Evolutionary conservation across 1,140 invertebrate species (phyloP), one percentile per base, ranked within the genome.

Genomic region (Zeugodacus cucurbitae): DNA sequence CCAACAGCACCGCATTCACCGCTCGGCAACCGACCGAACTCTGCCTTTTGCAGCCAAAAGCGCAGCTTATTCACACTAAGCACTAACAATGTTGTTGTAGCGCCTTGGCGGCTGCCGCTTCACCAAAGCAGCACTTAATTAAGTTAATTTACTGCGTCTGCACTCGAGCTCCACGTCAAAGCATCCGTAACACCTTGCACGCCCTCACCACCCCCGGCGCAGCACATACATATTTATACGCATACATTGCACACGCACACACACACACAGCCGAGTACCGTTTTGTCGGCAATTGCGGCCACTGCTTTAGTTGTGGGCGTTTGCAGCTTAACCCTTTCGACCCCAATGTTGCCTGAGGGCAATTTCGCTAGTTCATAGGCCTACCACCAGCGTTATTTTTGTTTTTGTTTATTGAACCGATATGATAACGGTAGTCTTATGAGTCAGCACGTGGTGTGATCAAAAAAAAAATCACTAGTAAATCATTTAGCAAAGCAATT

Each of bases 51-150:
- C 74, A 41, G 44, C n/a, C 74, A 14, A 82, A 82, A 82, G 74
- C 74, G 22, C 41, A 82, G 41, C 74, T 82, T 41, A 82, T 41
- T 48, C 41, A 82, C n/a, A 82, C 29, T 82, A 82, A 82, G 22
- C 34, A 48, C 41, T 29, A 29, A 20, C 32, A 32, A 54, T 48
- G 41, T 82, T 82, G 41, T 82, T 82, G 37, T 82, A 41, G 41
- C 11, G 11, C 41, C 74, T 41, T 41, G 41, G 37, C 74, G 41
- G 37, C 74, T 82, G 74, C 74, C 74, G 26, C 74, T 82, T 82
- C 41, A 82, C 74, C 74, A 82, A 82, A 82, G 74, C 74, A 82
- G 37, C 74, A 82, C 74, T 82, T 82, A 82, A 82, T 82, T 82
- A 82, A 82, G 74, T 82, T 82, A 82, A 82, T 82, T 82, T 82